Percentiles rank a stretch among this genome's conserved stretches.
These are phyloP conservation scores for Dasyurus viverrinus DNA, from an alignment of 2,113 vertebrate genomes.

Conservation along the genomic window DNA sequence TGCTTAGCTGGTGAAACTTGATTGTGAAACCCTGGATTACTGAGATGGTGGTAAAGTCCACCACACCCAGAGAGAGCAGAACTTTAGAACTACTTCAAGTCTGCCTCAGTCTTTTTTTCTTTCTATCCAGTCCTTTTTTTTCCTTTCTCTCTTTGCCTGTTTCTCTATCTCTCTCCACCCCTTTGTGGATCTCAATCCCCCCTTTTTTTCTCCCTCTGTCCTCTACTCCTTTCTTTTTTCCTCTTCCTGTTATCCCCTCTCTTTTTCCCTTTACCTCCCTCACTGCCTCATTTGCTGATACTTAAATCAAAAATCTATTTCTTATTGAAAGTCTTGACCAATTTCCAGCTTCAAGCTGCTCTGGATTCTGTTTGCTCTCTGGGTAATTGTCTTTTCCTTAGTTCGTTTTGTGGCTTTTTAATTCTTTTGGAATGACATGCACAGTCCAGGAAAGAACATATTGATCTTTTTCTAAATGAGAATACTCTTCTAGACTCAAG, in stretches of 20 bases:
- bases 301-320: constrained; percentile 80
- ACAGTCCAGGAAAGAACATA: constrained; percentile 67
- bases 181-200: not conserved
- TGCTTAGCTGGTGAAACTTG: constrained; percentile 44
- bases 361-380: constrained; percentile 63
- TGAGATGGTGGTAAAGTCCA: constrained; percentile 74
- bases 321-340: constrained; percentile 82
- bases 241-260: not conserved
- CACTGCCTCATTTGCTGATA: constrained; percentile 72
- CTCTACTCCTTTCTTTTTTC: constrained; percentile 53
- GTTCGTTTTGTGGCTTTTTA: constrained; percentile 72
- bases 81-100: constrained; percentile 76
- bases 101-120: constrained; percentile 70
- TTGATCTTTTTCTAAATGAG: constrained; percentile 23
- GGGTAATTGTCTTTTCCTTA: constrained; percentile 77
- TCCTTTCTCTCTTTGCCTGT: constrained; percentile 37
- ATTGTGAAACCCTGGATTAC: constrained; percentile 74
- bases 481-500: constrained; percentile 28
- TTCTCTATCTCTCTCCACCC: constrained; percentile 59
- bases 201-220: too few species aligned
- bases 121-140: constrained; percentile 33
- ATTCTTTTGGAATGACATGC: constrained; percentile 74
- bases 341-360: constrained; percentile 48
- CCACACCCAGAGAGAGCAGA: constrained; percentile 72
- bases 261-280: constrained; percentile 58